phyloP scores from a whole-genome alignment of 2,888 invertebrate species.

The Leucania comma region DNA sequence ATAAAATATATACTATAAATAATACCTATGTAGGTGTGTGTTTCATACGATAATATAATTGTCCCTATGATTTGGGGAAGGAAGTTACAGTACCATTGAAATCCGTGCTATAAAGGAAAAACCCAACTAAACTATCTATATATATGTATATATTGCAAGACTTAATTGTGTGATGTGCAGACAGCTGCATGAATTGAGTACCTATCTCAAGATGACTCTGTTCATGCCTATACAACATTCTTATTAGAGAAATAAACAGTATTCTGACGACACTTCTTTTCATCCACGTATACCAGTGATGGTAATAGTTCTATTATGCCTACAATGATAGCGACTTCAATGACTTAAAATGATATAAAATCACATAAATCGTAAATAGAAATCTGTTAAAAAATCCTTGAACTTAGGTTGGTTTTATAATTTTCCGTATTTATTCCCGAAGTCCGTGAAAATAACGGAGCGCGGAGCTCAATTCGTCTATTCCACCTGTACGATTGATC shows the following conservation, averaged over 20 bases:
- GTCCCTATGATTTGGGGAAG: conserved; percentile 23
- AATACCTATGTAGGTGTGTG: neutral
- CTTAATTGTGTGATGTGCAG: neutral
- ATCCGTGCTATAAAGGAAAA: conserved; percentile 2
- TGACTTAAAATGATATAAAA: neutral
- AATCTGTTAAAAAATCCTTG: neutral
- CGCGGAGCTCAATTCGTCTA: conserved; percentile 30
- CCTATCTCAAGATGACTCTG: no score
- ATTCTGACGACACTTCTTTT: neutral
- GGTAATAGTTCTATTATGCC: neutral
- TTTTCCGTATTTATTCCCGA: conserved; percentile 1
- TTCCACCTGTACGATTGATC: conserved; percentile 47
- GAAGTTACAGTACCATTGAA: conserved; percentile 13
- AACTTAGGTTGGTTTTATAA: neutral
- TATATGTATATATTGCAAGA: conserved; percentile 1
- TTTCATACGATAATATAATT: neutral
- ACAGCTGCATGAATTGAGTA: no score
- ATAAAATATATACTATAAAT: neutral
- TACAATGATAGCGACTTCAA: conserved; percentile 1
- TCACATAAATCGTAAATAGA: neutral
- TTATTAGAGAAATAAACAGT: neutral
- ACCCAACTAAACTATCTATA: neutral
- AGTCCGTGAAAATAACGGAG: conserved; percentile 2
- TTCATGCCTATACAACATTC: neutral
- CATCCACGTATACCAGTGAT: neutral